Conservation (phyloP, 2,797 vertebrate genomes). For the Ptychadena robeensis region DNA sequence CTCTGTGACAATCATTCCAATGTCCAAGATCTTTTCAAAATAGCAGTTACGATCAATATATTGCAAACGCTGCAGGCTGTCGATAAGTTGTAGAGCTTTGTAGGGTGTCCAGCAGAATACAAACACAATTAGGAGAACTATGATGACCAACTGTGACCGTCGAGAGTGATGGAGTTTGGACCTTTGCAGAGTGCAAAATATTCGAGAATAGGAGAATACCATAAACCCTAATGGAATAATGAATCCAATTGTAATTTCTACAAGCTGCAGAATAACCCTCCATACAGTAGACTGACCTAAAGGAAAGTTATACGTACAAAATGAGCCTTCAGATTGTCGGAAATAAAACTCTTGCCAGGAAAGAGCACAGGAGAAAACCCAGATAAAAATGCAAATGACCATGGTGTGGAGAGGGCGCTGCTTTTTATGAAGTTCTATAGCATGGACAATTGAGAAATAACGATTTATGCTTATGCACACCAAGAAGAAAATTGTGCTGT, state of each 20-base stretch:
- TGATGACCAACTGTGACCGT: constrained; percentile 78
- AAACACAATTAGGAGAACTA: constrained; percentile 78
- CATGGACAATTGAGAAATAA: constrained; percentile 83
- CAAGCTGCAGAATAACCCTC: constrained; percentile 72
- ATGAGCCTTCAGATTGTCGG: constrained; percentile 64
- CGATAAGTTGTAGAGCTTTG: constrained; percentile 75
- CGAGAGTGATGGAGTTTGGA: constrained; percentile 73
- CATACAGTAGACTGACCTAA: constrained; percentile 66
- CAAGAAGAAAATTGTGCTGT: constrained; percentile 83
- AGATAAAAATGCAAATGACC: constrained; percentile 74
- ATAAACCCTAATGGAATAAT: constrained; percentile 79
- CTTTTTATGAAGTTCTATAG: constrained; percentile 74
- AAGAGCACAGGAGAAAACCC: constrained; percentile 74
- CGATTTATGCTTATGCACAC: constrained; percentile 84
- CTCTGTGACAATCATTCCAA: constrained; percentile 75
- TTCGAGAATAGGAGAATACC: constrained; percentile 81
- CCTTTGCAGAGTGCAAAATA: constrained; percentile 78
- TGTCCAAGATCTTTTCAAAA: constrained; percentile 71
- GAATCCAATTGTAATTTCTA: constrained; percentile 77
- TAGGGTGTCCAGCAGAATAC: constrained; percentile 82
- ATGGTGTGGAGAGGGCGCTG: constrained; percentile 75
- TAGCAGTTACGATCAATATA: constrained; percentile 67
- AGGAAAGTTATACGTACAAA: constrained; percentile 71
- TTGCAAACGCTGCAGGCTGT: constrained; percentile 71
- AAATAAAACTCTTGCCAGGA: constrained; percentile 75